Base-by-base conservation (phyloP, 1,140 invertebrate species). In the Zaprionus ornatus region DNA sequence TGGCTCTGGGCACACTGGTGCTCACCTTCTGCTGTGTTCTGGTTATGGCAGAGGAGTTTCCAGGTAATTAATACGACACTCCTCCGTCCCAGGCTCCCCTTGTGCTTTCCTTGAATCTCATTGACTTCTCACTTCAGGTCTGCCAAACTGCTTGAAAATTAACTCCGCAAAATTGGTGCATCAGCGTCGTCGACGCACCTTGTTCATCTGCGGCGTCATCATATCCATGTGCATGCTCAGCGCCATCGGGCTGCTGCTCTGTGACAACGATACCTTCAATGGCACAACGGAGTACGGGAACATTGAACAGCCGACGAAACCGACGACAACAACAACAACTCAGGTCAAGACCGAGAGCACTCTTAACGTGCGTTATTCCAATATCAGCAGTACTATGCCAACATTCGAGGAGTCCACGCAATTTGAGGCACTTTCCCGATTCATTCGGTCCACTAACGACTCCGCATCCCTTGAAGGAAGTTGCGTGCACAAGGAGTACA, bases 31-130 rank as follows among this genome's bases (percentile, higher is more conserved):
- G 95, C 4, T 95, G 96, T 42, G 91, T 97, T 9, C 90, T 97
- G 13, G 97, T 97, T 10, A 97, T 98, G 97, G 96, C 97, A 1
- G 97, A 97, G 85, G 97, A 98, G 92, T 97, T 97, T 91, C 94
- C 95, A 52, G 88, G 91, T 92, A 70, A 80, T 66, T 71, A n/a
- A 0, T 23, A 4, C 3, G 0, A 2, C 19, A 13, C 17, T 17
- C 23, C 4, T 3, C 1, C 10, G 1, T 9, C 10, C 13, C n/a
- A n/a, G n/a, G n/a, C n/a, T n/a, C 25, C 10, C 19, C 6, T 45
- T 37, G 3, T 12, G 35, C 7, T 15, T 55, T 40, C 15, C 7
- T 55, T 40, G 19, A 23, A 50, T 25, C 42, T 67, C 32, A 2
- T 21, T 15, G 27, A 19, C 35, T 15, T 13, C 15, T 17, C 35